Conservation (phyloP, 2,888 invertebrate species). For the Netelia virgata region DNA sequence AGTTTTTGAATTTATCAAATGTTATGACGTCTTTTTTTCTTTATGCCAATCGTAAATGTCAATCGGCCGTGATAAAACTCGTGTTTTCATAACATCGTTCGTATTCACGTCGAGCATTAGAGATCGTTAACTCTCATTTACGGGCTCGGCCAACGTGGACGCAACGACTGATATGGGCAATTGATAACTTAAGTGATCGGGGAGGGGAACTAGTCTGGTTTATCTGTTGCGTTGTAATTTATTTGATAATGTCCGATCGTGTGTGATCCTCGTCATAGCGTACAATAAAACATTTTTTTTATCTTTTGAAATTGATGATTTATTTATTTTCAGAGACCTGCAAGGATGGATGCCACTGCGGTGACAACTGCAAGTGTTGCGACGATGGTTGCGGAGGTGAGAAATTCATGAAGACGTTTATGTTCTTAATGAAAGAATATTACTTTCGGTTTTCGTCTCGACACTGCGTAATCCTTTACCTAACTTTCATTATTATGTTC, state of each 20-base stretch:
- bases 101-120: constrained; percentile 6
- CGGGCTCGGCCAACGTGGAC: neutral
- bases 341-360: constrained; percentile 80
- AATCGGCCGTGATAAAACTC: too few relatives aligned
- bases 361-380: constrained; percentile 80
- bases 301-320: neutral
- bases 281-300: neutral
- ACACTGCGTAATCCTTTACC: neutral
- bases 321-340: constrained; percentile 77
- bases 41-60: neutral
- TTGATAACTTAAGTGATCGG: constrained; percentile 52
- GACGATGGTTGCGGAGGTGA: constrained; percentile 75
- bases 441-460: neutral
- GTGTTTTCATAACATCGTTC: too few relatives aligned
- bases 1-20: neutral
- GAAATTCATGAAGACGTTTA: constrained; percentile 20
- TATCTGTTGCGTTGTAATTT: neutral
- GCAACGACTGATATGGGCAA: constrained; percentile 37
- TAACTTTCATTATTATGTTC: constrained; percentile 12
- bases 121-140: constrained; percentile 44
- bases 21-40: neutral
- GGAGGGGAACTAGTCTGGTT: constrained; percentile 2
- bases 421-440: constrained; percentile 10
- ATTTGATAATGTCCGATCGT: too few relatives aligned
- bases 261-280: neutral